Base-by-base conservation (phyloP, 2,797 vertebrate species). In the Neomorphus geoffroyi region DNA sequence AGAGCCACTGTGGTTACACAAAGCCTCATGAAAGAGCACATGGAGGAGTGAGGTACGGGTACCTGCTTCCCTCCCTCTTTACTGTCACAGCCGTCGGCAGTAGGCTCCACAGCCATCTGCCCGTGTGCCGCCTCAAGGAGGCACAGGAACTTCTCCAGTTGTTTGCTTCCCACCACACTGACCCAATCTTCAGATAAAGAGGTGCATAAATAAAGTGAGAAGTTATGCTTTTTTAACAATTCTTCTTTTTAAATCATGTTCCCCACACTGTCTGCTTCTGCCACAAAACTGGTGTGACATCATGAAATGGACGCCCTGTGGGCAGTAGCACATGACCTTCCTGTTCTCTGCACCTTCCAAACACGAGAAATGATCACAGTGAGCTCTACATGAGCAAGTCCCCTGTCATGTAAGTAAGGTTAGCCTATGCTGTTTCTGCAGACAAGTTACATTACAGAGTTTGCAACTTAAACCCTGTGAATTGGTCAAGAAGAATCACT, bases 51-150 rank as follows among this genome's bases (percentile, higher is more conserved):
- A 85, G 28, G 26, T 58, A n/a, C 2, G 11, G 26, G 8, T 67
- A 18, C 1, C 5, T 30, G 19, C 14, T 26, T 17, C 5, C 12
- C 6, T 60, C 19, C 37, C n/a, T 72, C 18, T 51, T 65, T n/a
- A 9, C 23, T 57, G 24, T 16, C 64, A 72, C 18, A 12, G 13
- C 30, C 9, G 1, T 14, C 60, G 11, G 15, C 17, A 1, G 58
- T 18, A 46, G 33, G 43, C 51, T 90, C 45, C 37, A 60, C 54
- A 87, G 26, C 10, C 7, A 18, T 10, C 50, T 10, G 6, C 3
- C 21, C 19, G n/a, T 6, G 22, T 46, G 57, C 30, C 57, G 54
- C 35, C 41, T 4, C 0, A 10, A 77, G 41, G 4, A 0, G 1
- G 33, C 53, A 26, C 6, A 5, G 60, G 79, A 79, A 32, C 17